Percentiles rank a stretch among this genome's conserved stretches.
Conservation (phyloP, 2,113 vertebrate genomes). For the Chloropsis cyanopogon region DNA sequence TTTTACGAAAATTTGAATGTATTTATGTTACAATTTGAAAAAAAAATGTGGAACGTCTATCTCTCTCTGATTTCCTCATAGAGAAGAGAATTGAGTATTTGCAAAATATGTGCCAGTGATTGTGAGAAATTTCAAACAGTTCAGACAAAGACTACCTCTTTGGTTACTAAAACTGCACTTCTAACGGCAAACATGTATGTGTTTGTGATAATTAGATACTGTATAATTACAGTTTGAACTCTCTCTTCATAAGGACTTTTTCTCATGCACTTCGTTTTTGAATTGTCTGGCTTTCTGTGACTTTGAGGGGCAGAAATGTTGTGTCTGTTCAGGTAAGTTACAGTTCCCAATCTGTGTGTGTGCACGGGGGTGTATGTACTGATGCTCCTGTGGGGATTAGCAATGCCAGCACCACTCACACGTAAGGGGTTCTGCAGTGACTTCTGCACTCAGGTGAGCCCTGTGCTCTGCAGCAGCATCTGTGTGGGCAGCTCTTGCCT, state of each 20-base stretch:
- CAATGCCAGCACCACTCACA: neutral
- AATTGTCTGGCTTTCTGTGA: neutral
- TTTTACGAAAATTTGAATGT: neutral
- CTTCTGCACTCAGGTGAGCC: neutral
- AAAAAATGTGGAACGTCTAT: neutral
- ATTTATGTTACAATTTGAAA: neutral
- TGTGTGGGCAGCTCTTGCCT: neutral
- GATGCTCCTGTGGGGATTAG: neutral
- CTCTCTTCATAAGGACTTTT: neutral
- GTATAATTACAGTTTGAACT: neutral
- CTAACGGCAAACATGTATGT: neutral
- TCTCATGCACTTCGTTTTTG: neutral
- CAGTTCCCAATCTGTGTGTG: accelerated
- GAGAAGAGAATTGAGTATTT: neutral
- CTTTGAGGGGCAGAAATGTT: neutral
- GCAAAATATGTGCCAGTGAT: neutral
- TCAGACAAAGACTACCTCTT: neutral
- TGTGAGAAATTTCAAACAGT: neutral
- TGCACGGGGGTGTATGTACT: accelerated
- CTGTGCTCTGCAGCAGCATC: neutral
- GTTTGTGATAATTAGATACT: neutral
- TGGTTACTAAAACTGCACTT: neutral
- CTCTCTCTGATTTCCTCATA: neutral
- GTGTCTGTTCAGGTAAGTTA: neutral
- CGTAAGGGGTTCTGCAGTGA: accelerated